Conservation (phyloP, 1,140 invertebrate species). For the Nasonia vitripennis region DNA sequence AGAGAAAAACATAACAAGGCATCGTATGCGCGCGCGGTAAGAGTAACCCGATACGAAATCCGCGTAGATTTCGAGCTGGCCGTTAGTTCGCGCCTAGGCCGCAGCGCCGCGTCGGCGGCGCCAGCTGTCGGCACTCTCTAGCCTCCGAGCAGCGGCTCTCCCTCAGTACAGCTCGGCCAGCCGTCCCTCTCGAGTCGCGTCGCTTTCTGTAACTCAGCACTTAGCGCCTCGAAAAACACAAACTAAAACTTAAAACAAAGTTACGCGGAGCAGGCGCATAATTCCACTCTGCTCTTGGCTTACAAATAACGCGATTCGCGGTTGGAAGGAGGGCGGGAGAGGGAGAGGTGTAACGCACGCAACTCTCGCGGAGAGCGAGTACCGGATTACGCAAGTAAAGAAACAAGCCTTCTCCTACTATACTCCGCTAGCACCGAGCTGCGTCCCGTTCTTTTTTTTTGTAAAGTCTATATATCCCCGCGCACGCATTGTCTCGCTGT, state of each 20-base stretch:
- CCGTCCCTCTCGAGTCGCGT: not conserved
- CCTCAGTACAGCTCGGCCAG: not conserved
- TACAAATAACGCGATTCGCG: constrained; percentile 29
- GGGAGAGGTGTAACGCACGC: not conserved
- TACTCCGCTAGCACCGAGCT: not conserved
- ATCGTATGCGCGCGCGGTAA: not conserved
- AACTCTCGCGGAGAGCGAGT: not conserved
- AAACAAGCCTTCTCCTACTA: constrained; percentile 26
- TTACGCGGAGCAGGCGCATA: not conserved
- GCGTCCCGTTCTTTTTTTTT: constrained; percentile 28
- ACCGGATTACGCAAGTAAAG: constrained; percentile 44
- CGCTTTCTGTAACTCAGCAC: not conserved
- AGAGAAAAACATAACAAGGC: not conserved
- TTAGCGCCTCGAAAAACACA: constrained; percentile 23
- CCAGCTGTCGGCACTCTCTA: constrained; percentile 38
- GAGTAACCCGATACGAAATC: not conserved
- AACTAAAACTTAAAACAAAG: not conserved
- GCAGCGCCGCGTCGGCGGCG: constrained; percentile 20
- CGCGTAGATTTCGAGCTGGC: not conserved
- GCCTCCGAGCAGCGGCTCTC: not conserved
- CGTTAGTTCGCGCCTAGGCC: constrained; percentile 29
- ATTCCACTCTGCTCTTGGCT: constrained; percentile 4
- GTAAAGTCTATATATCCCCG: not conserved
- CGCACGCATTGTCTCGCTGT: constrained; percentile 42
- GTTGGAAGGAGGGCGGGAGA: not conserved